These are phyloP conservation scores for Cylas formicarius DNA, from an alignment of 1,140 invertebrate species.

Conservation along the genomic window DNA sequence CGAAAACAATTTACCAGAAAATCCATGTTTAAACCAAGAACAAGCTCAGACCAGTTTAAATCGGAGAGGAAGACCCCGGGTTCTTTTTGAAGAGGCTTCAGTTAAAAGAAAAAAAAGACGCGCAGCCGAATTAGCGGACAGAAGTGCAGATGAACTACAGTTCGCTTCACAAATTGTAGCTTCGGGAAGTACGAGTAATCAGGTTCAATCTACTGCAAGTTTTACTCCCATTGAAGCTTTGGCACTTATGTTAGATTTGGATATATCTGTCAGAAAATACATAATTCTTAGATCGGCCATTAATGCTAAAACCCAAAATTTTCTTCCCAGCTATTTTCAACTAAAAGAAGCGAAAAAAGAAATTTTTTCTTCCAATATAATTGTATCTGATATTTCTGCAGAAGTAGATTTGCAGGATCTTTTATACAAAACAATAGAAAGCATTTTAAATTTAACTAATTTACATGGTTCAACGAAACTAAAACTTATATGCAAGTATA, in stretches of 20 bases:
- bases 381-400: constrained; percentile 1
- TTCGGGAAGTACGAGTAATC: too few relatives aligned
- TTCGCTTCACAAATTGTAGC: too few relatives aligned
- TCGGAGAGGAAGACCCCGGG: too few relatives aligned
- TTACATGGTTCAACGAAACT: not conserved
- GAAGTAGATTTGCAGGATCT: constrained; percentile 1
- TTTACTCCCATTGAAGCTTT: constrained; percentile 3
- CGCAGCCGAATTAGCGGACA: too few relatives aligned
- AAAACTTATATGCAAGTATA: not conserved
- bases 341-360: not conserved
- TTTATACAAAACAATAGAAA: constrained; percentile 3
- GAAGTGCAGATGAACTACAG: too few relatives aligned
- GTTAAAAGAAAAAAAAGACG: too few relatives aligned
- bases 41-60: too few relatives aligned
- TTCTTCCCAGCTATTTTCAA: constrained; percentile 2
- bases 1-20: too few relatives aligned
- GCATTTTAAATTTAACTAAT: constrained; percentile 2
- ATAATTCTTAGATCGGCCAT: constrained; percentile 4
- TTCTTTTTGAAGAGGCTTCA: too few relatives aligned
- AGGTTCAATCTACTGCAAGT: not conserved
- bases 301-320: constrained; percentile 2
- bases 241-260: constrained; percentile 1
- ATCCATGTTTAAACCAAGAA: too few relatives aligned
- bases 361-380: constrained; percentile 1
- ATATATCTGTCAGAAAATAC: constrained; percentile 4